A percentile compares a stretch with the other conserved stretches of the same genome.
phyloP scores from a whole-genome alignment of 2,113 vertebrate genomes.

The Rhipidura dahli region DNA sequence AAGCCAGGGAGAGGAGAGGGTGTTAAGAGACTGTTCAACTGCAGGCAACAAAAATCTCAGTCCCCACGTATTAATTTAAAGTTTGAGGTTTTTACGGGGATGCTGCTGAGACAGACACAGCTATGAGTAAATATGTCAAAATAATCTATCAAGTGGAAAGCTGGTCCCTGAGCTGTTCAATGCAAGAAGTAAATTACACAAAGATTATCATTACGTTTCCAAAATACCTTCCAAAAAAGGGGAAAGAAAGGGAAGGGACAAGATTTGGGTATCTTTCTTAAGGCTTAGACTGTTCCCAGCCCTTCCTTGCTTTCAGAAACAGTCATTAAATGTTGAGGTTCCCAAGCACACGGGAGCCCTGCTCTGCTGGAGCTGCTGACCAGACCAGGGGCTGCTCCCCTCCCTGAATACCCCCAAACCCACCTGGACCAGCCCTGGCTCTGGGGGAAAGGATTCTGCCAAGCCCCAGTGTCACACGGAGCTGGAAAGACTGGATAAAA shows the following conservation, averaged over 20 bases:
- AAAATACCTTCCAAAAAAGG: not conserved
- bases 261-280: not conserved
- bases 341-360: fast-evolving
- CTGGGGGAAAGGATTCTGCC: not conserved
- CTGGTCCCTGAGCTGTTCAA: slow-evolving; percentile 42
- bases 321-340: fast-evolving
- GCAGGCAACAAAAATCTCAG: not conserved
- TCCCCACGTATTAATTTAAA: slow-evolving; percentile 51
- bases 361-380: not conserved
- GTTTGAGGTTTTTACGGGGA: slow-evolving; percentile 46
- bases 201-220: not conserved
- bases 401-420: not conserved
- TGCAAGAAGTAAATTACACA: slow-evolving; percentile 10
- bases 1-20: not conserved
- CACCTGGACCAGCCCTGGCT: not conserved
- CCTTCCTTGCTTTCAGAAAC: not conserved
- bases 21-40: not conserved
- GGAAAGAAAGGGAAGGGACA: not conserved
- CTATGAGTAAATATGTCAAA: slow-evolving; percentile 74
- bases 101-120: slow-evolving; percentile 69
- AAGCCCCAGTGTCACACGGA: not conserved
- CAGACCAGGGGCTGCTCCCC: not conserved
- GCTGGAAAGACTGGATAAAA: not conserved
- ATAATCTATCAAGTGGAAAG: slow-evolving; percentile 67
- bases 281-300: not conserved